Evolutionary conservation across 2,113 vertebrate species (phyloP).

Genomic region (Marcusenius ussheri): DNA sequence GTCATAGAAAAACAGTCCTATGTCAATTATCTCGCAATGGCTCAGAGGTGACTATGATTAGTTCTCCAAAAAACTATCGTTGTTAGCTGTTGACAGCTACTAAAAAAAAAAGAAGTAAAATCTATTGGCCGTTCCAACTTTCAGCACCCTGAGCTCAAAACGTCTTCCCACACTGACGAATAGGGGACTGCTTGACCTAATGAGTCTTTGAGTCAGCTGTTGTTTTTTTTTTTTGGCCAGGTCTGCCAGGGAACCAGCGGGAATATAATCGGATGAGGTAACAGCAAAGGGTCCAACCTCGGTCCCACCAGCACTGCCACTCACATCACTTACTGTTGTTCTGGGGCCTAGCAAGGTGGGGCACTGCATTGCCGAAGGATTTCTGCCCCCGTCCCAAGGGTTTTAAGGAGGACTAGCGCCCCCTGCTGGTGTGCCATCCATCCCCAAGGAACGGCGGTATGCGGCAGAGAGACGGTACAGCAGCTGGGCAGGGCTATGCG

Average conservation of each 20-base stretch:
- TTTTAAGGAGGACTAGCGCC: constrained; percentile 16
- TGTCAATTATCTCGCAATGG: neutral
- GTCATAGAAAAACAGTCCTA: neutral
- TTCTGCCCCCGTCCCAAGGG: constrained; percentile 29
- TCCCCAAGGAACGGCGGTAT: constrained; percentile 66
- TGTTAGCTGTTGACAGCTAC: neutral
- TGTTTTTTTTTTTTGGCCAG: neutral
- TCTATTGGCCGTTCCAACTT: neutral
- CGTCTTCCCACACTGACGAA: neutral
- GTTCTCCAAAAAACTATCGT: neutral
- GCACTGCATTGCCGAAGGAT: neutral
- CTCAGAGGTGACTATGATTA: neutral
- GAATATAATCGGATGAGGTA: neutral
- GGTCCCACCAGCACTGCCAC: neutral
- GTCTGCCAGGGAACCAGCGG: neutral
- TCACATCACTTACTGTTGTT: constrained; percentile 1
- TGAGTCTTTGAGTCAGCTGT: neutral
- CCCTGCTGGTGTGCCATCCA: constrained; percentile 45
- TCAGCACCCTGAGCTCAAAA: neutral
- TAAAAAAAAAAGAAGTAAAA: neutral
- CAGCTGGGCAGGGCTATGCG: constrained; percentile 57
- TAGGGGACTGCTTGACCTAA: neutral
- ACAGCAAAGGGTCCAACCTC: neutral
- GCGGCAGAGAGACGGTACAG: constrained; percentile 77
- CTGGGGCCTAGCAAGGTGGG: constrained; percentile 24